A percentile compares a stretch with the other conserved stretches of the same genome.
Evolutionary conservation across 2,797 vertebrate species (phyloP).

Genomic region (Characodon lateralis): DNA sequence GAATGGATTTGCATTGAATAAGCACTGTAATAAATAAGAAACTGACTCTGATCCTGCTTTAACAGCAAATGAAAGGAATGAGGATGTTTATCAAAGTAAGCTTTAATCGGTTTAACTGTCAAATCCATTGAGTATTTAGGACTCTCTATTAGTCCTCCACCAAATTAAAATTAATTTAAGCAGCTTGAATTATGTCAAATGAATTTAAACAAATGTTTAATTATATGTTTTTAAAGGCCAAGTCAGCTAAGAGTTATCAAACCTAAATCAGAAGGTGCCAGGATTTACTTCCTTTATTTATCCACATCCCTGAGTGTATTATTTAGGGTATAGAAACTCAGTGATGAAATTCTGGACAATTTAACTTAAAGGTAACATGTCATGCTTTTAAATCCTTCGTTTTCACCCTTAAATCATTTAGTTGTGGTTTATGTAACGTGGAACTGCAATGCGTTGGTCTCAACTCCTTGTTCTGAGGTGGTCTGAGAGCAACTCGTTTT

Average conservation of each 20-base stretch:
- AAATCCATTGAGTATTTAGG: not conserved
- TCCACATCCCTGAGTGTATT: not conserved
- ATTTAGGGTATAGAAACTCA: not conserved
- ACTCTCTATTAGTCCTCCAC: slow-evolving; percentile 4
- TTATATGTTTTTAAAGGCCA: slow-evolving; percentile 12
- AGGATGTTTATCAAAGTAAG: not conserved
- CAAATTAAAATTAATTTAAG: not conserved
- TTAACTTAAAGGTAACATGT: not conserved
- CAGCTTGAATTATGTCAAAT: not conserved
- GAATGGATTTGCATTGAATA: slow-evolving; percentile 7
- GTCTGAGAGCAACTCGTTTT: too few species aligned
- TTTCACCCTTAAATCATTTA: too few species aligned
- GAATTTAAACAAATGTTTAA: slow-evolving; percentile 4
- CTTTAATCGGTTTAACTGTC: slow-evolving; percentile 2
- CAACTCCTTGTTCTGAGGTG: too few species aligned
- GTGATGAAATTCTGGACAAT: not conserved
- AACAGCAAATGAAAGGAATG: not conserved
- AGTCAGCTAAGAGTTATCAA: not conserved
- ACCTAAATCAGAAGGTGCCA: not conserved
- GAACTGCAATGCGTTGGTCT: too few species aligned
- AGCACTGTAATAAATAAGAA: not conserved
- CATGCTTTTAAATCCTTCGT: too few species aligned
- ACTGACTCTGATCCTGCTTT: slow-evolving; percentile 2
- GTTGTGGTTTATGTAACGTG: too few species aligned
- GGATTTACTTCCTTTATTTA: not conserved